Evolutionary conservation across 2,113 vertebrate genomes (phyloP).

Genomic region (Microcebus tavaratra): DNA sequence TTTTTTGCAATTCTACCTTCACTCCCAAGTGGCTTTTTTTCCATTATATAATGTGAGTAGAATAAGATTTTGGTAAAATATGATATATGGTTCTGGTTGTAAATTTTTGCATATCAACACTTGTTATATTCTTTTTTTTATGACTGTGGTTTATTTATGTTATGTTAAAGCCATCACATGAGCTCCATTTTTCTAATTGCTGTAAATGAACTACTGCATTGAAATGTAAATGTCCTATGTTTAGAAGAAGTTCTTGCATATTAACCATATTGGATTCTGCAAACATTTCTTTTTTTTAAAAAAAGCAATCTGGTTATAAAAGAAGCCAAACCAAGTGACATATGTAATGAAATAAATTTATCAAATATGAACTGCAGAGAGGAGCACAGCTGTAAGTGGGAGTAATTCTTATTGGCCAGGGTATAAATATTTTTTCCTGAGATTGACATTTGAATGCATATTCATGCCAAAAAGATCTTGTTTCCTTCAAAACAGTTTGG

Average conservation of each 20-base stretch:
- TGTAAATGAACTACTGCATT: not conserved
- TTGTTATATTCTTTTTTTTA: constrained; percentile 47
- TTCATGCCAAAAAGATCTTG: constrained; percentile 9
- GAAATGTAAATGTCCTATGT: constrained; percentile 35
- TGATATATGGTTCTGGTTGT: not conserved
- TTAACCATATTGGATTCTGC: not conserved
- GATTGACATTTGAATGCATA: not conserved
- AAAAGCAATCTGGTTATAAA: constrained; percentile 52
- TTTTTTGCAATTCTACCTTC: not conserved
- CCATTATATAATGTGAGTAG: not conserved
- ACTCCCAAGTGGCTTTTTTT: not conserved
- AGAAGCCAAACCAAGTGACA: constrained; percentile 20
- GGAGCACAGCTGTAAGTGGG: not conserved
- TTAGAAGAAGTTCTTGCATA: constrained; percentile 44
- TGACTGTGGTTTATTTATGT: not conserved
- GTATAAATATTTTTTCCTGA: constrained; percentile 20
- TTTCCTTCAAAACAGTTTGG: not conserved
- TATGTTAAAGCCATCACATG: constrained; percentile 28
- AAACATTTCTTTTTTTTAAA: constrained; percentile 40
- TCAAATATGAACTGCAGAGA: constrained; percentile 28
- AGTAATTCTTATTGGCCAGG: constrained; percentile 26
- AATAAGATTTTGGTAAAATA: constrained; percentile 15
- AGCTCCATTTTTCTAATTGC: constrained; percentile 47
- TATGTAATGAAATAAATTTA: constrained; percentile 29
- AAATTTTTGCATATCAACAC: constrained; percentile 1